A percentile compares a stretch with the other conserved stretches of the same genome.
phyloP scores from a whole-genome alignment of 1,140 invertebrate species.

The Ganaspis sp. region DNA sequence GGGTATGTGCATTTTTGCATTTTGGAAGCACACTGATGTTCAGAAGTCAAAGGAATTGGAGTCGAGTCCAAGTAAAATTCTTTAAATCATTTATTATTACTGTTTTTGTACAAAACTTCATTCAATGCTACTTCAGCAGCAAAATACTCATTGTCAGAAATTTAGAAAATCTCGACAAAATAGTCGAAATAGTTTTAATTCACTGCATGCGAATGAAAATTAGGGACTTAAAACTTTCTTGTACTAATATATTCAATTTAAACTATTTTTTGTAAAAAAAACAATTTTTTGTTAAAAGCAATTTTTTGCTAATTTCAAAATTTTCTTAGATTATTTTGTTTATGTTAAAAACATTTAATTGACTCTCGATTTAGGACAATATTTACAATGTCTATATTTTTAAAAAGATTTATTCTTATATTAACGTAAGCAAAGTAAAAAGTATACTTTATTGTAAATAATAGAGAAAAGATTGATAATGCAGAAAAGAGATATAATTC shows the following conservation, averaged over 20 bases:
- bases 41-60: conserved; percentile 5
- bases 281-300: too few relatives aligned
- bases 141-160: conserved; percentile 8
- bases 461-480: too few relatives aligned
- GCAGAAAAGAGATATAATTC: too few relatives aligned
- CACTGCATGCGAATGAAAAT: neutral
- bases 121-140: neutral
- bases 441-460: neutral
- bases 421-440: conserved; percentile 48
- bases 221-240: too few relatives aligned
- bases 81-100: too few relatives aligned
- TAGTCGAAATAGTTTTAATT: neutral
- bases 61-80: neutral
- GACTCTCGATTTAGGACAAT: too few relatives aligned
- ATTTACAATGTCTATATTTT: neutral
- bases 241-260: too few relatives aligned
- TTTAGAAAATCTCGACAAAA: neutral
- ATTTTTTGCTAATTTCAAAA: too few relatives aligned
- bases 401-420: conserved; percentile 33
- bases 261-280: too few relatives aligned
- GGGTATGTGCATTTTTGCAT: neutral
- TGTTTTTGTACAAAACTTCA: neutral
- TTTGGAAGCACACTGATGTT: neutral
- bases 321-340: too few relatives aligned
- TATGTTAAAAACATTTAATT: too few relatives aligned